Base-by-base conservation (phyloP, 2,888 invertebrate species). In the Brachynemurus nebulosus region DNA sequence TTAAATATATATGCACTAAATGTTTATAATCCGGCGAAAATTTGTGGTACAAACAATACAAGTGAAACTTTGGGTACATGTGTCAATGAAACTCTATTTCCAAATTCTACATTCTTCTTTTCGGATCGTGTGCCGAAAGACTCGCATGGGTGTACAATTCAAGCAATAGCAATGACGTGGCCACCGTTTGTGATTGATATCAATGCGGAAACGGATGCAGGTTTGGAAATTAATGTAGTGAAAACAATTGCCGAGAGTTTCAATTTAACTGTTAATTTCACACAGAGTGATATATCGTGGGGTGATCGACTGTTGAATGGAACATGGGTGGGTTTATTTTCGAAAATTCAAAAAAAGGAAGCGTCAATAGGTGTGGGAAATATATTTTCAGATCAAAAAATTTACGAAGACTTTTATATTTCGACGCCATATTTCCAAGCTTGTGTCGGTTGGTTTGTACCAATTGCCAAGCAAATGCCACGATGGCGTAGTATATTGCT, bases 401-500 rank as follows among this genome's bases (percentile, higher is more conserved):
- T 76, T 0, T 67, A 69, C 23, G 65, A 69, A 50, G 68, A 69
- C 50, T 78, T 77, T 55, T 71, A 70, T 53, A 65, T 67, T 25
- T 72, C 72, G 30, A 57, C 62, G 2, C 59, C 67, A 3, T 78
- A 78, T 56, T 62, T 74, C 44, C 59, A 65, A 4, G 75, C 76
- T 56, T 66, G 68, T 1, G 72, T 76, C 52, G 67, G 73, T 2
- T 78, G 76, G 76, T 63, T 69, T 18, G 69, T 71, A 0, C 72
- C 72, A 8, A 55, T 66, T 46, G 74, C 77, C 3, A 53, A 61
- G 12, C 55, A 52, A 1, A 63, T 65, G 7, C 70, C 71, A 1
- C 60, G 66, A 11, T 77, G 74, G 73, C 57, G 64, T 39, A 65
- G 71, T 27, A 59, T 76, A 25, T 56, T 69, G 3, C 59, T 65